Base-by-base conservation (phyloP, 2,113 vertebrate genomes). In the Leptobrachium ailaonicum region DNA sequence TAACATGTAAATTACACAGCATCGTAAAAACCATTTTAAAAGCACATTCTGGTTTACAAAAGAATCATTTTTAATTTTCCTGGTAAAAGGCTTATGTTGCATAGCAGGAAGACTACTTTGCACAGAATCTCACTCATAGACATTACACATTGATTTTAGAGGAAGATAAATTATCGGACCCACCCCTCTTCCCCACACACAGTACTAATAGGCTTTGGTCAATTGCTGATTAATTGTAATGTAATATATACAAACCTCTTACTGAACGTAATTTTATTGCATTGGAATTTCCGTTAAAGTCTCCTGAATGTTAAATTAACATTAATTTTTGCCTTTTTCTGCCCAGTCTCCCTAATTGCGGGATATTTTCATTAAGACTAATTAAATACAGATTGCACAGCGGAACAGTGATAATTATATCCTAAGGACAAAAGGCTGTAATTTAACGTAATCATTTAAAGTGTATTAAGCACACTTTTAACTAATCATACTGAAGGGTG, bases 331-430 rank as follows among this genome's bases (percentile, higher is more conserved):
- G 47, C 84, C 70, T 66, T n/a, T 66, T n/a, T 66, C 85, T 76
- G 82, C 69, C 71, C 58, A 10, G 73, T 82, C 62, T 84, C 84
- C 83, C 73, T 89, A 81, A 85, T 86, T 83, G 83, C 83, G 80
- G 87, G 83, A n/a, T 32, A 76, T 42, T 67, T 82, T 90, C 14
- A 76, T 88, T 90, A 88, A 77, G 78, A 75, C 70, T 0, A 10
- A 85, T 84, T 86, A 84, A 85, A 87, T 88, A 84, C 85, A 85
- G 9, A 73, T 42, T 83, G 90, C 60, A 44, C 70, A 83, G 83
- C 64, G 76, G 85, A 87, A 88, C 76, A 83, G 44, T 60, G 8
- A 40, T 84, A 86, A 88, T 88, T 87, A 73, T 86, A 86, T 85
- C 76, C 82, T 76, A 71, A 13, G 64, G 83, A 85, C 83, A 87